A percentile compares a stretch with the other conserved stretches of the same genome.
phyloP scores from a whole-genome alignment of 1,140 invertebrate genomes.

The Odontomachus brunneus region DNA sequence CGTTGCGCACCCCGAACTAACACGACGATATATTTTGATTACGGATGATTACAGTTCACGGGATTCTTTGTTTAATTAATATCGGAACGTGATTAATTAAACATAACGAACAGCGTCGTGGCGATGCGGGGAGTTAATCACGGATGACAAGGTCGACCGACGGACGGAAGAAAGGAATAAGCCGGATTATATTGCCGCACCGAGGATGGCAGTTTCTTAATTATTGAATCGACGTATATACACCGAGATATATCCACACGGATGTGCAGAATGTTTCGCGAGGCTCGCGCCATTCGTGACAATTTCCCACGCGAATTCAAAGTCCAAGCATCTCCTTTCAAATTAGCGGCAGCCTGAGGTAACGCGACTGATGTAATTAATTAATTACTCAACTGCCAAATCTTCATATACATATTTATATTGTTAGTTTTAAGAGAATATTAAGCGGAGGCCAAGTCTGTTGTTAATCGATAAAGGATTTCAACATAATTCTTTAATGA shows the following conservation, averaged over 20 bases:
- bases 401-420: background rate
- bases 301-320: background rate
- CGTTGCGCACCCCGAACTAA: conserved; percentile 17
- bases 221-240: conserved; percentile 62
- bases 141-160: conserved; percentile 60
- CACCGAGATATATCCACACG: background rate
- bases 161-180: conserved; percentile 67
- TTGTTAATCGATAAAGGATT: too few relatives aligned
- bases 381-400: background rate
- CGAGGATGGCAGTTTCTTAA: conserved; percentile 63
- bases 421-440: too few relatives aligned
- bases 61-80: conserved; percentile 56
- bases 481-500: too few relatives aligned
- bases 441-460: too few relatives aligned
- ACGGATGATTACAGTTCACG: background rate
- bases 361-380: background rate
- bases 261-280: conserved; percentile 5
- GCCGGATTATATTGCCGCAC: conserved; percentile 65
- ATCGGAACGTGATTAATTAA: conserved; percentile 61
- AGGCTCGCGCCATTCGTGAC: background rate
- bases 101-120: conserved; percentile 24
- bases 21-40: conserved; percentile 29
- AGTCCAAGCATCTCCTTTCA: too few relatives aligned
- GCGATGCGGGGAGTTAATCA: conserved; percentile 41
- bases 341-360: too few relatives aligned